phyloP scores from a whole-genome alignment of 2,797 vertebrate genomes.

The Chelmon rostratus region DNA sequence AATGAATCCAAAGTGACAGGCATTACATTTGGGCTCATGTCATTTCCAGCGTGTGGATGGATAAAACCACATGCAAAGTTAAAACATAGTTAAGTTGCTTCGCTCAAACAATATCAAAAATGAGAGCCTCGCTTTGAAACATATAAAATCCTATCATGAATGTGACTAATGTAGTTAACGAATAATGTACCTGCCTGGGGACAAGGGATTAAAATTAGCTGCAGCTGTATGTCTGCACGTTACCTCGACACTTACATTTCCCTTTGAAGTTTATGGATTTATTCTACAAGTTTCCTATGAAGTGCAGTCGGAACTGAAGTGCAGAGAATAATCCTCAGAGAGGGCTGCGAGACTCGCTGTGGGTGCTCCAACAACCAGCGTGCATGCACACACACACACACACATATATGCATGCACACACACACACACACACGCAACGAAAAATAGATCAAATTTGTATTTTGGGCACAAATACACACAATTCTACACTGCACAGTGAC shows the following conservation, averaged over 20 bases:
- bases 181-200: conserved; percentile 40
- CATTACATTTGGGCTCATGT: neutral
- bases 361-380: neutral
- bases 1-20: conserved; percentile 5
- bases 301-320: conserved; percentile 26
- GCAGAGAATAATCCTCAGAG: conserved; percentile 38
- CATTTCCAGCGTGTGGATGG: neutral
- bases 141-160: conserved; percentile 32
- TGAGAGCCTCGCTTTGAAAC: neutral
- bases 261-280: conserved; percentile 56
- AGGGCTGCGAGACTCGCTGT: neutral
- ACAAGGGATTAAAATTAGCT: conserved; percentile 46
- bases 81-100: neutral
- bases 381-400: neutral
- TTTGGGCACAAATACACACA: neutral
- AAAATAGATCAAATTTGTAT: neutral
- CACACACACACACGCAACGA: neutral
- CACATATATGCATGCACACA: neutral
- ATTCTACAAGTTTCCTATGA: conserved; percentile 26
- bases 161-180: conserved; percentile 35
- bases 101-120: conserved; percentile 9
- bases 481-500: neutral
- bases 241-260: conserved; percentile 32
- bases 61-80: neutral
- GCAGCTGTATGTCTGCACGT: conserved; percentile 2